Conservation (phyloP, 2,113 vertebrate species). For the Oreochromis aureus region DNA sequence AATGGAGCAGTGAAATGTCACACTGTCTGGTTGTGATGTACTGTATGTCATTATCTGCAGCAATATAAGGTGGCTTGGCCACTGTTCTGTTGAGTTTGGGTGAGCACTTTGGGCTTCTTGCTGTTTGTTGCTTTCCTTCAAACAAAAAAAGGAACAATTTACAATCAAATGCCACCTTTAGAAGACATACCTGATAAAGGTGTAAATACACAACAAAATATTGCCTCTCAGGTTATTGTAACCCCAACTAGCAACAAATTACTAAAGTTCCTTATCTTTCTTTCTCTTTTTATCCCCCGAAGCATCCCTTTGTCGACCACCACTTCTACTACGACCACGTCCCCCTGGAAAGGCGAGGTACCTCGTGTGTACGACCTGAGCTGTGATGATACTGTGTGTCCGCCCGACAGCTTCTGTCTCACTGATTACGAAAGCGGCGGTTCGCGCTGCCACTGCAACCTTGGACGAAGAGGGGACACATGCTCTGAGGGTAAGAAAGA, state of each 20-base stretch:
- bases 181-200: not conserved
- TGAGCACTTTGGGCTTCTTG: not conserved
- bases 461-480: slow-evolving; percentile 81
- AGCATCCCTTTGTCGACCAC: not conserved
- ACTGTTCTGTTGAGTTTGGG: not conserved
- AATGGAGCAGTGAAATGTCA: slow-evolving; percentile 10
- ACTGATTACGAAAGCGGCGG: slow-evolving; percentile 81
- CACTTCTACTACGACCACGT: slow-evolving; percentile 39
- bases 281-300: not conserved
- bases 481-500: slow-evolving; percentile 79
- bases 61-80: not conserved
- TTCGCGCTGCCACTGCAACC: slow-evolving; percentile 89
- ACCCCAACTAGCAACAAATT: not conserved
- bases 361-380: slow-evolving; percentile 70
- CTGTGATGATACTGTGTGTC: slow-evolving; percentile 86
- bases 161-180: not conserved
- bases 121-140: not conserved
- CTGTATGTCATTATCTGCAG: not conserved
- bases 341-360: slow-evolving; percentile 19
- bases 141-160: not conserved
- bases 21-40: not conserved
- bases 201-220: not conserved
- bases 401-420: slow-evolving; percentile 87
- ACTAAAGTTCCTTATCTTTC: not conserved
- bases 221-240: not conserved